A percentile compares a stretch with the other conserved stretches of the same genome.
Conservation (phyloP, 2,797 vertebrate species). For the Pseudochirops cupreus region DNA sequence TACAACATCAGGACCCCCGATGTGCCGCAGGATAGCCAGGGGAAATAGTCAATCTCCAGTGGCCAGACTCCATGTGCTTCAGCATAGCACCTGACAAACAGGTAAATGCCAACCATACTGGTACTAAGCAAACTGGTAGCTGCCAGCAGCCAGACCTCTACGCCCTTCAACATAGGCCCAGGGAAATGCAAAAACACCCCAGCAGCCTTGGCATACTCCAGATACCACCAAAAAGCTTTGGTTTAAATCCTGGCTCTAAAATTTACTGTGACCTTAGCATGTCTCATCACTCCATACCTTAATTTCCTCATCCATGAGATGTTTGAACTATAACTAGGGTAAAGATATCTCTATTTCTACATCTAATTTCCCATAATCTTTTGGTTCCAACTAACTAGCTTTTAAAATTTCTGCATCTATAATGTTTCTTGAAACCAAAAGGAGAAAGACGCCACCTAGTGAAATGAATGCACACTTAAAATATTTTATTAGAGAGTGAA, state of each 20-base stretch:
- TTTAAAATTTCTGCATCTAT: background rate
- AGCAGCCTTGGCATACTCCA: too few species aligned
- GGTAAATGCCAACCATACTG: too few species aligned
- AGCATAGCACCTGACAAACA: too few species aligned
- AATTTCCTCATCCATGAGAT: background rate
- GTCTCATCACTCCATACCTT: background rate
- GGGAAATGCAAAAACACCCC: too few species aligned
- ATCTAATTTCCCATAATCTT: background rate
- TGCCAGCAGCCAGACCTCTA: too few species aligned
- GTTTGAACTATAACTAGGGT: background rate
- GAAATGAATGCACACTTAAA: background rate
- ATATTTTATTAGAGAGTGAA: background rate
- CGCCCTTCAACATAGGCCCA: too few species aligned
- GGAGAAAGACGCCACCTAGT: background rate
- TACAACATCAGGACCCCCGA: too few species aligned
- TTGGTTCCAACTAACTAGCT: background rate
- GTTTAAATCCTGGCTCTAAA: background rate
- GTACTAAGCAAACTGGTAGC: too few species aligned
- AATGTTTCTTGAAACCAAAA: background rate
- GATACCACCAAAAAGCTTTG: background rate
- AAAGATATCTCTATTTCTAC: background rate
- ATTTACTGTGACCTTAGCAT: background rate
- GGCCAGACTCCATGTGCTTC: too few species aligned
- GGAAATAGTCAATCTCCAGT: too few species aligned
- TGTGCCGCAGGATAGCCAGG: too few species aligned